These are phyloP conservation scores for Branchinecta sandiegonensis DNA, from an alignment of 2,888 invertebrate species.

Conservation along the genomic window DNA sequence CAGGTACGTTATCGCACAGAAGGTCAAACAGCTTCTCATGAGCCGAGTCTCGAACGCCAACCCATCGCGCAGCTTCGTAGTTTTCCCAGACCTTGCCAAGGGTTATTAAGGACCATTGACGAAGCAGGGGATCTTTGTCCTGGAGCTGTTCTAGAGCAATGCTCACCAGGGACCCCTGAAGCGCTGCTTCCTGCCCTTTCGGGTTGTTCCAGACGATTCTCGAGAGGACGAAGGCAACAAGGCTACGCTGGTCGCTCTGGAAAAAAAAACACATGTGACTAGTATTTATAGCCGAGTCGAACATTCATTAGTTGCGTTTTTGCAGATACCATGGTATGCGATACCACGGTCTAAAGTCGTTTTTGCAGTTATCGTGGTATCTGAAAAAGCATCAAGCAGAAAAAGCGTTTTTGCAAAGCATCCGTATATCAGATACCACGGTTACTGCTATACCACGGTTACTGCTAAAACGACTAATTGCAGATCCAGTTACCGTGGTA, in stretches of 20 bases:
- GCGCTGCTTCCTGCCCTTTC: constrained; percentile 74
- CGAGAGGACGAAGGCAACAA: constrained; percentile 88
- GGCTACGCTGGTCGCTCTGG: constrained; percentile 67
- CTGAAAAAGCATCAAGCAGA: too few species aligned
- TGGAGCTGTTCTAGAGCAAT: constrained; percentile 21
- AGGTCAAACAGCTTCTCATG: constrained; percentile 81
- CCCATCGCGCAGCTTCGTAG: constrained; percentile 79
- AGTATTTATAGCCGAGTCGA: too few species aligned
- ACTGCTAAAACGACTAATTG: too few species aligned
- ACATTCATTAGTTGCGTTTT: too few species aligned
- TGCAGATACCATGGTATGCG: too few species aligned
- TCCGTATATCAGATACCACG: too few species aligned
- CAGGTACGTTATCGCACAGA: constrained; percentile 65
- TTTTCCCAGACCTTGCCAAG: constrained; percentile 80
- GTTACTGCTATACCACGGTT: too few species aligned
- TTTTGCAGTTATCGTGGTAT: too few species aligned
- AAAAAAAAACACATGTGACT: constrained; percentile 25
- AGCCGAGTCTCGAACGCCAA: constrained; percentile 86
- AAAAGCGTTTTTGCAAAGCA: too few species aligned
- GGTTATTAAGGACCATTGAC: constrained; percentile 83
- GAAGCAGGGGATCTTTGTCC: constrained; percentile 35
- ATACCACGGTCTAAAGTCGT: too few species aligned
- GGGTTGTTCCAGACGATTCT: constrained; percentile 79
- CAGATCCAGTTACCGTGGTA: too few species aligned
- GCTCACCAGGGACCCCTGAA: constrained; percentile 32